A percentile compares a stretch with the other conserved stretches of the same genome.
phyloP scores from a whole-genome alignment of 2,113 vertebrate species.

The Salvelinus namaycush region DNA sequence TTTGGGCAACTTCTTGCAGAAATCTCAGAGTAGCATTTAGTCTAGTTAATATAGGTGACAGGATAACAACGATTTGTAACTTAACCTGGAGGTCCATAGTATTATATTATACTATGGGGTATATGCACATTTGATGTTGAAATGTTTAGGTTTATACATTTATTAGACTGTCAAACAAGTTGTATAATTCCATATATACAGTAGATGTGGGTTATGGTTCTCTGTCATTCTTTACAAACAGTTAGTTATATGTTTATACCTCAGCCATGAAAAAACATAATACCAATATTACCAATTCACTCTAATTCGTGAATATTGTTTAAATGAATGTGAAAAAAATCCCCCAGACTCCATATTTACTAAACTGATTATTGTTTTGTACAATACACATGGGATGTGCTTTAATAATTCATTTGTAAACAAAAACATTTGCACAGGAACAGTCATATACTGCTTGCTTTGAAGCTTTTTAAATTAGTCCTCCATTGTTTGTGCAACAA shows the following conservation, averaged over 20 bases:
- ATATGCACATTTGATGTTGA: background rate
- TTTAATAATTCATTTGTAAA: slow-evolving; percentile 65
- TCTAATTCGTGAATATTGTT: background rate
- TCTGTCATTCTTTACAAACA: background rate
- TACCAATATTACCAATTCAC: background rate
- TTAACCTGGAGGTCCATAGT: too few species aligned
- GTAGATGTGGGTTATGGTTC: background rate
- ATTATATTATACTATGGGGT: background rate
- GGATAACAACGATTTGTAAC: too few species aligned
- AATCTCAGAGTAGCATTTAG: too few species aligned
- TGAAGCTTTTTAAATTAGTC: slow-evolving; percentile 69
- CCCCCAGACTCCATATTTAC: slow-evolving; percentile 54
- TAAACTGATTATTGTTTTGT: slow-evolving; percentile 73
- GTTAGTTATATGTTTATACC: background rate
- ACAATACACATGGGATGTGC: slow-evolving; percentile 80
- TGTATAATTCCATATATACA: background rate
- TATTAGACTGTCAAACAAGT: background rate
- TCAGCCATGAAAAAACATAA: too few species aligned
- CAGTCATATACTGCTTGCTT: slow-evolving; percentile 76
- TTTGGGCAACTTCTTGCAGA: too few species aligned
- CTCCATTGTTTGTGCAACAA: slow-evolving; percentile 48
- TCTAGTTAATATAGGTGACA: too few species aligned
- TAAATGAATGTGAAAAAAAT: background rate
- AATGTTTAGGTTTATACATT: background rate
- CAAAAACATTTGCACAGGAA: slow-evolving; percentile 81